Base-by-base conservation (phyloP, 2,888 invertebrate species). In the Gastrophysa polygoni region DNA sequence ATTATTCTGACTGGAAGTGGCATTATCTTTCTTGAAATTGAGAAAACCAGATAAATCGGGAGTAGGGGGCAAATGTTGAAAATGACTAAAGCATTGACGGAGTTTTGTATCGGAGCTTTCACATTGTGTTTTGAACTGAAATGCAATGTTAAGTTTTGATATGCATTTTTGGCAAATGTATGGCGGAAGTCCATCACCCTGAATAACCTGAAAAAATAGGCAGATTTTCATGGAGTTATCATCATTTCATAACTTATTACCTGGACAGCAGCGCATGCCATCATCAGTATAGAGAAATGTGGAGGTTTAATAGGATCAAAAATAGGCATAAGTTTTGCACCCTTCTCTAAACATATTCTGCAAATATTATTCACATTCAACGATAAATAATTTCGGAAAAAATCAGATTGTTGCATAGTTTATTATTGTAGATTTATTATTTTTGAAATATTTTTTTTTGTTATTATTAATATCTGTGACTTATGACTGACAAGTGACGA, bases 221-320 rank as follows among this genome's bases (percentile, higher is more conserved):
- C 4, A 11, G 28, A 56, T 38, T 7, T 46, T 11, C 29, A 43
- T 24, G 7, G 24, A 24, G 7, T 5, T 24, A 3, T 5, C 7
- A 38, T 24, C 4, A 24, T 24, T 24, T 24, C 24, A 3, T 7
- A 24, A 24, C 3, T 24, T 24, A 24, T 75, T 77, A 82, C 82
- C 77, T 82, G 80, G 2, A 82, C 81, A 50, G 80, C 75, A 55
- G 82, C 80, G 73, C 82, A 82, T 63, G 81, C 79, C 80, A 81
- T 82, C 50, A 82, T 80, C 64, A 82, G 70, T 59, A 81, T 76
- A 7, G 82, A 80, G 69, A 82, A 81, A 72, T 81, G 80, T 29
- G 80, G 79, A 18, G 82, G 81, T 72, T 82, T 81, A 17, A 80
- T 75, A 8, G 80, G 79, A 72, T 82, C 81, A 69, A 82, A 82